Conservation (phyloP, 2,113 vertebrate genomes). For the Pteruthius melanotis region DNA sequence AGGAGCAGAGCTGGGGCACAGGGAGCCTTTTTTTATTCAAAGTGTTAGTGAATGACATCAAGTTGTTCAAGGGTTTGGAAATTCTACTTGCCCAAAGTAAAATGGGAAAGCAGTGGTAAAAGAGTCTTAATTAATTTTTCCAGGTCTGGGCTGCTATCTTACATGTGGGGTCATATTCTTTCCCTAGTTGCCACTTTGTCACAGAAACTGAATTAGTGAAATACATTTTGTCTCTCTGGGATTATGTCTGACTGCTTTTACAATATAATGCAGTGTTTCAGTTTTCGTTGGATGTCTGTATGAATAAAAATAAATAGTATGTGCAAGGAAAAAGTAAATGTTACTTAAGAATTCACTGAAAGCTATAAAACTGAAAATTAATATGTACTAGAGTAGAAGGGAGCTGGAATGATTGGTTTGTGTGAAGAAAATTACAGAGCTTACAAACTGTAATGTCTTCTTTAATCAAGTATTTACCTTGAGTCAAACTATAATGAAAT, state of each 20-base stretch:
- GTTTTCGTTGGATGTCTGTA: neutral
- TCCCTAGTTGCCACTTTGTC: neutral
- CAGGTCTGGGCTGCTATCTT: neutral
- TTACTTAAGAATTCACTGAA: constrained; percentile 38
- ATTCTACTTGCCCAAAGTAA: neutral
- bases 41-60: neutral
- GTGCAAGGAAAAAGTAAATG: neutral
- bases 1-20: neutral
- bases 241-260: neutral
- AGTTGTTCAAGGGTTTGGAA: neutral
- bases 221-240: neutral
- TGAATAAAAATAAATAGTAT: neutral
- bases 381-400: neutral
- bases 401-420: constrained; percentile 5
- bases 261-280: neutral
- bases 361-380: constrained; percentile 29
- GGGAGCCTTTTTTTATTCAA: neutral
- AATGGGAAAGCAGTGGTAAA: neutral
- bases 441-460: neutral
- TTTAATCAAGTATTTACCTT: constrained; percentile 32
- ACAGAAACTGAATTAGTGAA: neutral
- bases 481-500: constrained; percentile 21
- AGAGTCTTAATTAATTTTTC: neutral
- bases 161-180: neutral
- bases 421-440: constrained; percentile 41